Evolutionary conservation across 2,113 vertebrate species (phyloP), one percentile per base, ranked within the genome.

Genomic region (Amblyopsis rosae): DNA sequence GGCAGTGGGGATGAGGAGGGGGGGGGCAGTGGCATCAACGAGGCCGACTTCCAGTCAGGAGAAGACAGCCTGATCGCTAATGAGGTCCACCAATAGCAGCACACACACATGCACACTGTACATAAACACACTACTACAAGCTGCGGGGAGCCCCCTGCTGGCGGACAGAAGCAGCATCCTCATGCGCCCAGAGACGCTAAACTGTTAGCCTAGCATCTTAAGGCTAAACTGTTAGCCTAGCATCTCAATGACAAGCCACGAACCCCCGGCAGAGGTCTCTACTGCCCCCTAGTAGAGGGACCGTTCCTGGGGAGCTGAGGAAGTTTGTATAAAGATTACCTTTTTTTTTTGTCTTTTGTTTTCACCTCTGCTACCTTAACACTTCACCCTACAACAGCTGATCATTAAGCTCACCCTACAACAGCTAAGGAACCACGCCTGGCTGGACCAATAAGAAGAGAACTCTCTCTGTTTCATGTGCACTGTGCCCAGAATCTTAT

Each of bases 1-100:
- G 90, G 87, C 1, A 92, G 90, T 13, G 93, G 88, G 0, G 92
- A 92, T 85, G 97, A 99, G 0, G 96, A 97, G 83, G 96, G 98
- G 84, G 90, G 84, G 0, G 94, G 94, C 0, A 95, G 91, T 46
- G 93, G 93, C 91, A 95, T 96, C 79, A 98, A 96, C 0, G 97
- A 99, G 88, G 96, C 95, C 17, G 96, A 98, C 90, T 98, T 98
- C 92, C 97, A 98, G 91, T 99, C 97, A 0, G 98, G 95, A 66
- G 97, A 98, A 91, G 97, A 99, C 94, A 97, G 97, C 90, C 96
- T 99, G 89, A 96, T 99, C 87, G 97, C 96, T 86, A 99, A 99
- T 0, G 97, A 99, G 89, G 95, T 99, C 79, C 96, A 91, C 82
- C 92, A 92, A 55, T 93, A 91, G 83, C 83, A 45, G 45, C 65